A percentile compares a stretch with the other conserved stretches of the same genome.
Conservation (phyloP, 2,888 invertebrate genomes). For the Dorcus hopei region DNA sequence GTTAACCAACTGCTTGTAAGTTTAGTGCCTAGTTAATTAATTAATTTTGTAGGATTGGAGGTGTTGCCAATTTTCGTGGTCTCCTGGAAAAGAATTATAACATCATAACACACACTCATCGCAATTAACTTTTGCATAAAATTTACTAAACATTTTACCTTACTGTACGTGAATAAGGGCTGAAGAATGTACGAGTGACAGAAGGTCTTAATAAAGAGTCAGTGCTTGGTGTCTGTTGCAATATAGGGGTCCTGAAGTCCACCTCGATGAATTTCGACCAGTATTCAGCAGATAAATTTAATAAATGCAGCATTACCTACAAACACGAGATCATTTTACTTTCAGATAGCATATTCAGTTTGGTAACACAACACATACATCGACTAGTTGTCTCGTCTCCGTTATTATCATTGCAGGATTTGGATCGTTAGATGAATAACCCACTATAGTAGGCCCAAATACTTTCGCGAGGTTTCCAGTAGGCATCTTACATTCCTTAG, state of each 20-base stretch:
- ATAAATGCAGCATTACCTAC: slow-evolving; percentile 57
- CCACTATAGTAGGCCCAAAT: slow-evolving; percentile 92
- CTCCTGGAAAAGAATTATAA: no score
- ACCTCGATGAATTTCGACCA: slow-evolving; percentile 71
- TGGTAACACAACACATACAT: slow-evolving; percentile 51
- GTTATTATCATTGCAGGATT: slow-evolving; percentile 69
- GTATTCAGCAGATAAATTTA: slow-evolving; percentile 70
- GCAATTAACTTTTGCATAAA: no score
- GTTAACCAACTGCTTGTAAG: no score
- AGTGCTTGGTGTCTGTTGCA: slow-evolving; percentile 48
- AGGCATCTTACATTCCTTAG: slow-evolving; percentile 88
- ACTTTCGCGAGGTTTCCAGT: slow-evolving; percentile 82
- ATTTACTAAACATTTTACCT: neutral
- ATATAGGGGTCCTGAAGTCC: slow-evolving; percentile 30
- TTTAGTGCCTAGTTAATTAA: no score
- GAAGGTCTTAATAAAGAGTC: slow-evolving; percentile 39
- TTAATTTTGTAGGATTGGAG: no score
- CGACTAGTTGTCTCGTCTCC: slow-evolving; percentile 74
- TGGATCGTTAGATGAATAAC: slow-evolving; percentile 75
- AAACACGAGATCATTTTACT: slow-evolving; percentile 5
- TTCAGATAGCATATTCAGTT: neutral
- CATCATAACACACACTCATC: no score
- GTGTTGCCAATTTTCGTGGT: no score
- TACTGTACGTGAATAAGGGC: slow-evolving; percentile 16
- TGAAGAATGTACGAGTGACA: slow-evolving; percentile 23